These are phyloP conservation scores for Sminthurinus aureus DNA, from an alignment of 2,888 invertebrate genomes.

Conservation along the genomic window DNA sequence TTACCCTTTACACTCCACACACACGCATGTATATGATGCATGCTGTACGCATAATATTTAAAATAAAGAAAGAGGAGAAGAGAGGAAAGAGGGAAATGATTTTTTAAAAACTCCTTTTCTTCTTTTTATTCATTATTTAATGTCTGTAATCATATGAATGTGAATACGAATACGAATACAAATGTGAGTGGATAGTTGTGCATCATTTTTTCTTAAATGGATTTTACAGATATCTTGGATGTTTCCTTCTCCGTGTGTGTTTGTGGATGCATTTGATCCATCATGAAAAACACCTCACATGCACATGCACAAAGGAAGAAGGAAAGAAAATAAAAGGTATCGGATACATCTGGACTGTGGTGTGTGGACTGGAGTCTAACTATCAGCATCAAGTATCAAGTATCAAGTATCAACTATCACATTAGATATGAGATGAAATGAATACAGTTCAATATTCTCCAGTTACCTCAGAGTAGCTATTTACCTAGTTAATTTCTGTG, in stretches of 20 bases:
- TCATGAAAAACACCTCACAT: neutral
- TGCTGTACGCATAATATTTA: neutral
- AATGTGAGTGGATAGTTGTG: neutral
- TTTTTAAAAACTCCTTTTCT: neutral
- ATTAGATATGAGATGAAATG: neutral
- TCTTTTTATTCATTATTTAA: slow-evolving; percentile 18
- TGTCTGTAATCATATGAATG: slow-evolving; percentile 21
- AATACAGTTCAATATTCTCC: neutral
- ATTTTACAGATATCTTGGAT: neutral
- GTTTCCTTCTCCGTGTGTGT: neutral
- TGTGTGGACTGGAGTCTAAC: neutral
- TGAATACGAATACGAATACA: too few species aligned
- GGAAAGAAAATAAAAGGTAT: neutral
- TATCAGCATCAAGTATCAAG: neutral
- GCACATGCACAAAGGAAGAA: too few species aligned
- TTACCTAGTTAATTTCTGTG: neutral
- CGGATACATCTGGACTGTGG: neutral
- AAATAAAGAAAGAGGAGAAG: neutral
- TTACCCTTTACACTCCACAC: too few species aligned
- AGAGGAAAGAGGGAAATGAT: neutral
- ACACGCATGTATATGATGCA: neutral
- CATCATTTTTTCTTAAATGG: neutral
- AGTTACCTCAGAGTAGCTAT: neutral
- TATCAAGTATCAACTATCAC: neutral
- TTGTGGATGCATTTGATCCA: neutral